A percentile compares a stretch with the other conserved stretches of the same genome.
These are phyloP conservation scores for Ctenoplectra terminalis DNA, from an alignment of 1,140 invertebrate species.

Conservation along the genomic window DNA sequence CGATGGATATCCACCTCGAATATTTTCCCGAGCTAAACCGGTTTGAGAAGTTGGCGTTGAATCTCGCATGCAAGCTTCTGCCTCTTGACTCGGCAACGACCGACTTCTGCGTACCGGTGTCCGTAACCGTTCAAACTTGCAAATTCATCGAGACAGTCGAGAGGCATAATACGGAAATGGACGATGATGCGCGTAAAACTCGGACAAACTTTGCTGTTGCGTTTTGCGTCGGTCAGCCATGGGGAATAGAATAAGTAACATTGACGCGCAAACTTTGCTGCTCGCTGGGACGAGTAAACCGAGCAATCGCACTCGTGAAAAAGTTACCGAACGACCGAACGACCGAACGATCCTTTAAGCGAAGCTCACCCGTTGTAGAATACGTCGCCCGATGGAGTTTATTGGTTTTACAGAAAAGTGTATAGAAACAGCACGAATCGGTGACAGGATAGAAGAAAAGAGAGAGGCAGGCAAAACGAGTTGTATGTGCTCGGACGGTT, in stretches of 20 bases:
- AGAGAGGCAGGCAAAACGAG: slow-evolving; percentile 10
- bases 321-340: background rate
- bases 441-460: background rate
- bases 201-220: background rate
- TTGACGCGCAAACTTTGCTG: background rate
- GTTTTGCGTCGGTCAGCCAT: background rate
- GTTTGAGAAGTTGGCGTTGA: no score
- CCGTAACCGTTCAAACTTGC: slow-evolving; percentile 21
- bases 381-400: background rate
- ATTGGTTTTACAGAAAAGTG: background rate
- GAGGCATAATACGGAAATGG: slow-evolving; percentile 36
- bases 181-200: slow-evolving; percentile 23
- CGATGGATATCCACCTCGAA: background rate
- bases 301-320: background rate
- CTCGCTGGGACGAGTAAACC: no score
- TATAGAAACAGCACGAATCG: background rate
- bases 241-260: background rate
- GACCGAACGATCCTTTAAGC: background rate
- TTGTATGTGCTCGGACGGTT: slow-evolving; percentile 55
- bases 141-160: slow-evolving; percentile 54
- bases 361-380: no score
- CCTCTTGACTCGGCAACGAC: slow-evolving; percentile 26
- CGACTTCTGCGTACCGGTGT: slow-evolving; percentile 1
- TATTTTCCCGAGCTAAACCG: background rate
- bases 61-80: background rate